These are phyloP conservation scores for Percopsis transmontana DNA, from an alignment of 2,113 vertebrate genomes.

Conservation along the genomic window DNA sequence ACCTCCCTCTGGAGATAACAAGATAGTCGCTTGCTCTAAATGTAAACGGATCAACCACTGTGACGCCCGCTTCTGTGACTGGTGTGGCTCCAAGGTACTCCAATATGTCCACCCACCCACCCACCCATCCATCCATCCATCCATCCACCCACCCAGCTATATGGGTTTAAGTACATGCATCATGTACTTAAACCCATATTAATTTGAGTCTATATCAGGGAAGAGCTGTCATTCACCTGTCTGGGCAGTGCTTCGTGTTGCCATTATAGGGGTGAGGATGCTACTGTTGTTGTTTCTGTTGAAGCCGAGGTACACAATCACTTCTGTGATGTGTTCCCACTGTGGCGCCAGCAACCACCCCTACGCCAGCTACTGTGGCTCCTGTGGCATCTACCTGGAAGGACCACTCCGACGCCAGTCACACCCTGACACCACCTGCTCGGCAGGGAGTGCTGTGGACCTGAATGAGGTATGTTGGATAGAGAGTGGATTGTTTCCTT, in stretches of 20 bases:
- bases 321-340: slow-evolving; percentile 76
- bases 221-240: too few species aligned
- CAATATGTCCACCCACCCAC: neutral
- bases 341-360: slow-evolving; percentile 83
- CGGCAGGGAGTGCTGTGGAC: neutral
- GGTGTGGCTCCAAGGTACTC: slow-evolving; percentile 82
- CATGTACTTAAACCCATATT: neutral
- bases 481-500: neutral
- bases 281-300: neutral
- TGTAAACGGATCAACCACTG: slow-evolving; percentile 74
- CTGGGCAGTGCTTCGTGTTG: too few species aligned
- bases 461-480: slow-evolving; percentile 58
- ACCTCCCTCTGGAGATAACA: slow-evolving; percentile 44
- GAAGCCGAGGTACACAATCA: slow-evolving; percentile 68
- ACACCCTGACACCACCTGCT: slow-evolving; percentile 5
- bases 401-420: slow-evolving; percentile 52
- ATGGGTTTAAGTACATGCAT: too few species aligned
- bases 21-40: slow-evolving; percentile 76
- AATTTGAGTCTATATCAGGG: too few species aligned
- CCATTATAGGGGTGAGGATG: too few species aligned
- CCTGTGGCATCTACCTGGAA: slow-evolving; percentile 82
- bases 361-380: slow-evolving; percentile 80
- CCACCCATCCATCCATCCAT: neutral
- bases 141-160: neutral
- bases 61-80: slow-evolving; percentile 83